Evolutionary conservation across 2,113 vertebrate genomes (phyloP), one percentile per base, ranked within the genome.

Genomic region (Morone chrysops): DNA sequence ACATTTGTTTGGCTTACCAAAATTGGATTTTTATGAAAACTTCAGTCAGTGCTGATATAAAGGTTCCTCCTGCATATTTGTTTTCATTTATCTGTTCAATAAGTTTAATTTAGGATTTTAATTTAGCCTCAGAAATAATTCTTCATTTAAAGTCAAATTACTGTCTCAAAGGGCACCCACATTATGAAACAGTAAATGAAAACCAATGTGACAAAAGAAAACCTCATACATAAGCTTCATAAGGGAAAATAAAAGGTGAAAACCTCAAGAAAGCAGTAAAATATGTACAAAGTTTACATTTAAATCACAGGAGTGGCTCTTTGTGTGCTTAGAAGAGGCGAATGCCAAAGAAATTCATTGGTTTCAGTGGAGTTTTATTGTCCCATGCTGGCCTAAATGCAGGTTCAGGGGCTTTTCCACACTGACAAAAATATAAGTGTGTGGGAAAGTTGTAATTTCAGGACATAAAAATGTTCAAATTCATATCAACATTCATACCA

Each of bases 301-400:
- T 56, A 53, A 56, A 70, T 62, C 68, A 51, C 51, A 72, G 17
- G 47, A 38, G 48, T 22, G 56, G 25, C 63, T 70, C 36, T 40
- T 59, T 72, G 45, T 54, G 10, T 0, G 1, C 82, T 31, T 7
- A 60, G 43, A 73, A n/a, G 45, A 70, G 47, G 68, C 48, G 25
- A 54, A 62, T 12, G 8, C 70, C 40, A 25, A 65, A 67, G 41
- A 13, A 70, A 72, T 70, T 53, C 25, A 69, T 54, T 38, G 50
- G 43, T 80, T 75, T 83, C 50, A 68, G 31, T 53, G 40, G 36
- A 11, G 13, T 59, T 90, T 87, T 78, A 81, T 68, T 59, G 41
- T 48, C 20, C 12, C 41, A 36, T 40, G 17, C 4, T 74, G 71
- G 41, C 22, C 56, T 59, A 17, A 83, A 65, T 66, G 40, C 14